Conservation (phyloP, 2,888 invertebrate genomes). For the Sycophila texana region DNA sequence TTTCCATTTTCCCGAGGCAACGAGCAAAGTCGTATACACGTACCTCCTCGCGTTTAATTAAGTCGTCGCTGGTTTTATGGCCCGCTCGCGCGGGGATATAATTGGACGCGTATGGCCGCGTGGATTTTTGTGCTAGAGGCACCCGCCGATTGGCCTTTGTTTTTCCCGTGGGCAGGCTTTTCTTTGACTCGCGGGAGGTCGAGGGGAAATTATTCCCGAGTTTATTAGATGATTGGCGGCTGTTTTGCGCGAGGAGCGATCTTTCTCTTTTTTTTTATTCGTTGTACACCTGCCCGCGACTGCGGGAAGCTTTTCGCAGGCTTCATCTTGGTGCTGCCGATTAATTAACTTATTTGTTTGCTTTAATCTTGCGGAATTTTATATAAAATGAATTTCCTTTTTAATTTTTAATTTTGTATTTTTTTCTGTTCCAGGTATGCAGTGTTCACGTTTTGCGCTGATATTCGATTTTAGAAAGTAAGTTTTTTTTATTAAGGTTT, state of each 20-base stretch:
- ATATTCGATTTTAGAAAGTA: no score
- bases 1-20: neutral
- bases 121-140: neutral
- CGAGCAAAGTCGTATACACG: no score
- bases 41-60: conserved; percentile 38
- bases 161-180: conserved; percentile 1
- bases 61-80: conserved; percentile 34
- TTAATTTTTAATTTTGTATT: no score
- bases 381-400: no score
- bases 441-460: neutral
- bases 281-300: neutral
- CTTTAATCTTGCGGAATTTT: no score
- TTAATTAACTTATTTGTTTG: no score
- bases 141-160: neutral
- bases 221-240: conserved; percentile 17
- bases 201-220: neutral
- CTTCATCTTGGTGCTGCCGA: no score
- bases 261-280: no score
- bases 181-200: neutral
- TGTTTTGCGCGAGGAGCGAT: neutral
- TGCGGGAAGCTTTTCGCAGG: neutral
- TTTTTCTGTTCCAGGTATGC: conserved; percentile 7
- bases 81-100: conserved; percentile 10
- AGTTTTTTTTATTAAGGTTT: no score
- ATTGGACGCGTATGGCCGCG: neutral